Conservation (phyloP, 2,888 invertebrate genomes). For the Spilarctia lutea region DNA sequence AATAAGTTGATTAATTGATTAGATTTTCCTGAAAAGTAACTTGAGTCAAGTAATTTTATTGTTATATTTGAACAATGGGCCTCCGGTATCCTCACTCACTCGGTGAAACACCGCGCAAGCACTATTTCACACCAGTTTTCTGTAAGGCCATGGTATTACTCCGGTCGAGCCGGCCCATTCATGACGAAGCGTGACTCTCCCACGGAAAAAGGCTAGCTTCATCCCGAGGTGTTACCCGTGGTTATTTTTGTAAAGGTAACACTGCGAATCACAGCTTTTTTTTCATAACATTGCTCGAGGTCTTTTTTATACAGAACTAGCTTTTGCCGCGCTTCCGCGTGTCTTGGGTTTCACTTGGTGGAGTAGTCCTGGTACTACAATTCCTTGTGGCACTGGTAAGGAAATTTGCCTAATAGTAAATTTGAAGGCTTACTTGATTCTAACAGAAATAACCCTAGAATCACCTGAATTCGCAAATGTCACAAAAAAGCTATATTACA, state of each 20-base stretch:
- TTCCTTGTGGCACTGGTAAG: not conserved
- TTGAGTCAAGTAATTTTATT: not conserved
- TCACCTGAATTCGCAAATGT: not conserved
- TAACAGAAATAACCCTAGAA: not conserved
- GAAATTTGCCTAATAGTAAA: not conserved
- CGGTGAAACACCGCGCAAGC: too few relatives aligned
- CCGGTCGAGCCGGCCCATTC: too few relatives aligned
- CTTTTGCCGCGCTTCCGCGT: too few relatives aligned
- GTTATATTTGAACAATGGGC: not conserved
- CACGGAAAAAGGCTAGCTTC: too few relatives aligned
- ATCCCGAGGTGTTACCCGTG: too few relatives aligned
- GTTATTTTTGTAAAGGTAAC: too few relatives aligned
- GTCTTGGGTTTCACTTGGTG: not conserved
- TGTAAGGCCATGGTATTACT: too few relatives aligned
- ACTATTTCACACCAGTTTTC: too few relatives aligned
- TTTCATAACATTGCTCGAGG: not conserved
- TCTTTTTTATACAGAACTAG: too few relatives aligned
- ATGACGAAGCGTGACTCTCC: too few relatives aligned
- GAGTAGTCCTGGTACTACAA: not conserved
- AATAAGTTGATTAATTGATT: conserved; percentile 4
- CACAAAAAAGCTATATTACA: not conserved
- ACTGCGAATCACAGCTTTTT: too few relatives aligned
- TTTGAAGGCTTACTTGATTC: not conserved
- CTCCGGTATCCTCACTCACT: too few relatives aligned
- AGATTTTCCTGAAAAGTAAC: not conserved